phyloP scores from a whole-genome alignment of 2,113 vertebrate genomes.

The Panthera tigris region DNA sequence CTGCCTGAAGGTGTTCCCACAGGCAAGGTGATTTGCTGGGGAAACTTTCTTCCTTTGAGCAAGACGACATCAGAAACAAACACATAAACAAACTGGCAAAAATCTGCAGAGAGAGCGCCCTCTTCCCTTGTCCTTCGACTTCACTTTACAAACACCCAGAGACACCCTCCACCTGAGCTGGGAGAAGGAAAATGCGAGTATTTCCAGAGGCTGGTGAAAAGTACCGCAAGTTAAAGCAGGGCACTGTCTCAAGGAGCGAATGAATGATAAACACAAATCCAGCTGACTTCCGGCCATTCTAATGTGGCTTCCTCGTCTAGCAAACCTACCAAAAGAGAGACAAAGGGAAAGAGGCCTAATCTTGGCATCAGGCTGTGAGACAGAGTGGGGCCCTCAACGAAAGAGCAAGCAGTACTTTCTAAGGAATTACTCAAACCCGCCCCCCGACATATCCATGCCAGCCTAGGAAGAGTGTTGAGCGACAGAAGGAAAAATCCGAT shows the following conservation, averaged over 20 bases:
- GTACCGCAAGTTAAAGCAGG: rapidly evolving
- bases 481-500: background rate
- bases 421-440: background rate
- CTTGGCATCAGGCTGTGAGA: rapidly evolving
- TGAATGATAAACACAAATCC: background rate
- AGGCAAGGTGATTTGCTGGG: background rate
- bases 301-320: background rate
- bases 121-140: background rate
- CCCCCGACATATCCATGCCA: rapidly evolving
- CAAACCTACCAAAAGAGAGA: background rate
- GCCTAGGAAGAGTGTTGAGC: background rate
- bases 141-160: background rate
- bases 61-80: background rate
- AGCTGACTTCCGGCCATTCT: background rate
- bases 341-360: background rate
- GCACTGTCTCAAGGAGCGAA: background rate
- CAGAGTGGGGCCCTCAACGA: rapidly evolving
- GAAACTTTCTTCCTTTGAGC: background rate
- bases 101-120: background rate
- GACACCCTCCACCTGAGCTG: rapidly evolving
- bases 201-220: background rate
- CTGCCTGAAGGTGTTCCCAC: background rate
- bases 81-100: background rate
- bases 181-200: background rate
- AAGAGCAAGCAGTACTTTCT: background rate